Evolutionary conservation across 2,113 vertebrate species (phyloP), one percentile per base, ranked within the genome.

Genomic region (Austrofundulus limnaeus): DNA sequence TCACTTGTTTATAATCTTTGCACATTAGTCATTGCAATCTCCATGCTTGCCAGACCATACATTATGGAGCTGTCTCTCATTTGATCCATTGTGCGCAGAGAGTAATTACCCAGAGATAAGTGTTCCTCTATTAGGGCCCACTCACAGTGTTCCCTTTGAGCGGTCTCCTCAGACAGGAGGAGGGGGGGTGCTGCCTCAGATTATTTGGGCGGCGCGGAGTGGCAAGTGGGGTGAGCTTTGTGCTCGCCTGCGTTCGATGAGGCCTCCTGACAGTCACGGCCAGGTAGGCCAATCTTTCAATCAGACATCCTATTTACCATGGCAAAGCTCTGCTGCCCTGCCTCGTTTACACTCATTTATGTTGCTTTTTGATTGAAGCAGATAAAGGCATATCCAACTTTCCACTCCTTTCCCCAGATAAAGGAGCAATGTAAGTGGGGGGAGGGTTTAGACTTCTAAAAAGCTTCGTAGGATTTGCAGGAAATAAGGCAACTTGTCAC

Each of bases 81-180:
- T 89, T 87, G 80, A 82, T 85, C 89, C 82, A 87, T 90, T 88
- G 88, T 89, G 85, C 80, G 79, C 58, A 56, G 74, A 85, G 81
- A 83, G 88, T 89, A 90, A 91, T 92, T 90, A 88, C 82, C 74
- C 82, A 70, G 82, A 88, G 85, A 92, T 89, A 87, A 89, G 84
- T 85, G 72, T 80, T 85, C 67, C 70, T 83, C 82, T 78, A 76
- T 80, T 83, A 58, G 68, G 66, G 83, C 77, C 72, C 65, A 49
- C 81, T 81, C 71, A 25, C 69, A 58, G 75, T 46, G 25, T 77
- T 68, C 66, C 58, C 24, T 79, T 85, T 19, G 10, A 75, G 74
- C 84, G 88, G 86, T 85, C 87, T 83, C 75, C 84, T 70, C 77
- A 76, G 81, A 87, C 78, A n/a, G n/a, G n/a, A n/a, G n/a, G n/a